Evolutionary conservation across 2,888 invertebrate genomes (phyloP), one percentile per base, ranked within the genome.

Genomic region (Adineta ricciae): DNA sequence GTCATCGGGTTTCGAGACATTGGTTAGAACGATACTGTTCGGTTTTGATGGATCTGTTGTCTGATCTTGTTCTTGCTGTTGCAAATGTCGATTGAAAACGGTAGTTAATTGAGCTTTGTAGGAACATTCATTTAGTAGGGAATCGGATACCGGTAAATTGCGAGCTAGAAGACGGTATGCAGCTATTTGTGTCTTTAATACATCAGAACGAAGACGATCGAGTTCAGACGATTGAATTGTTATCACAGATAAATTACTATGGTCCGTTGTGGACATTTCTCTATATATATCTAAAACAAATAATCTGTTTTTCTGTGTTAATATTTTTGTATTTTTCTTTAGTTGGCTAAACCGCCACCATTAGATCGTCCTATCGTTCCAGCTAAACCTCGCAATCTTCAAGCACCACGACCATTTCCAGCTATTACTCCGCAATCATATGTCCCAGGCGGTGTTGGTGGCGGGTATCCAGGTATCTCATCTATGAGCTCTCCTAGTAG

Each of bases 141-240:
- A 94, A 88, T 94, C 94, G 4, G 95, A 94, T 54, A 97, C 92
- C 0, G 95, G 95, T 90, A 96, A 96, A 91, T 95, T 96, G 87
- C 97, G 93, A 27, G 96, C 95, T 87, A 97, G 91, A 89, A 95
- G 92, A 86, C 96, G 93, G 90, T 97, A 97, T 0, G 96, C 97
- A 92, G 95, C 94, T 88, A 97, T 97, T 92, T 98, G 97, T 16
- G 96, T 92, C 85, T 95, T 93, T 83, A 97, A 91, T 91, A 97
- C 96, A 87, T 94, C 93, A 11, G 78, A 38, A 78, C 78, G 78
- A 41, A 78, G 41, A 41, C 5, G 41, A 41, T 78, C 78, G 9
- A 78, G 78, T 41, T 41, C 78, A 41, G 78, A 41, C 14, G 24
- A 14, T 41, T 78, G 41, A n/a, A 78, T 41, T 24, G 24, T 78